Percentiles rank a stretch among this genome's conserved stretches.
These are phyloP conservation scores for Crotalus tigris DNA, from an alignment of 2,113 vertebrate species.

Conservation along the genomic window DNA sequence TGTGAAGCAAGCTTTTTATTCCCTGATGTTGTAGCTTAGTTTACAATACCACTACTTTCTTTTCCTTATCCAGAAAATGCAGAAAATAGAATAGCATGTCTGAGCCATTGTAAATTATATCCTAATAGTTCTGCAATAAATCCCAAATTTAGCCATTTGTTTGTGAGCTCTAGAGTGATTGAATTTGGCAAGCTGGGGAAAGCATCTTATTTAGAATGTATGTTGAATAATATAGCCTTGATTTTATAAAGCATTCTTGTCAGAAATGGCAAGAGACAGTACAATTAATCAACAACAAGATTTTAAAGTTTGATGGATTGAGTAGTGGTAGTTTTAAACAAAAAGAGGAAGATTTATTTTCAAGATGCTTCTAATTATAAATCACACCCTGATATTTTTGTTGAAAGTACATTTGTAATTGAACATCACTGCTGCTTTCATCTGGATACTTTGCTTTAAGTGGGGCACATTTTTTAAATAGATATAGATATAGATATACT, in stretches of 20 bases:
- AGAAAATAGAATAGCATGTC: neutral
- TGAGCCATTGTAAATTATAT: accelerated
- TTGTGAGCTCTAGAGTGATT: neutral
- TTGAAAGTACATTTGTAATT: slow-evolving; percentile 44
- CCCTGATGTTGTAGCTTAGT: neutral
- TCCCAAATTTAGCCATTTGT: neutral
- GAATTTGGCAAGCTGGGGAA: neutral
- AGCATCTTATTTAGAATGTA: neutral
- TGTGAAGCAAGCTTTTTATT: slow-evolving; percentile 6
- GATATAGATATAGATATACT: too few relatives aligned
- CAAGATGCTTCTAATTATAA: slow-evolving; percentile 61
- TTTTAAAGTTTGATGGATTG: slow-evolving; percentile 57
- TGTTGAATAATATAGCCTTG: slow-evolving; percentile 4
- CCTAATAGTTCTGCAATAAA: neutral
- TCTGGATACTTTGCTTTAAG: slow-evolving; percentile 51
- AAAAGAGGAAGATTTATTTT: slow-evolving; percentile 56
- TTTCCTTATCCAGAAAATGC: neutral
- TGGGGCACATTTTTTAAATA: neutral
- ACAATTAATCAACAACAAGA: slow-evolving; percentile 56
- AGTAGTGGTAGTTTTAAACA: slow-evolving; percentile 49
- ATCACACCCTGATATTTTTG: slow-evolving; percentile 53
- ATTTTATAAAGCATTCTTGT: slow-evolving; percentile 21
- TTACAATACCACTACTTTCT: neutral
- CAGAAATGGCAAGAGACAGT: slow-evolving; percentile 10
- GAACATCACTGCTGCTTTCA: slow-evolving; percentile 60